Evolutionary conservation across 2,888 invertebrate genomes (phyloP), one percentile per base, ranked within the genome.

Genomic region (Argyresthia goedartella): DNA sequence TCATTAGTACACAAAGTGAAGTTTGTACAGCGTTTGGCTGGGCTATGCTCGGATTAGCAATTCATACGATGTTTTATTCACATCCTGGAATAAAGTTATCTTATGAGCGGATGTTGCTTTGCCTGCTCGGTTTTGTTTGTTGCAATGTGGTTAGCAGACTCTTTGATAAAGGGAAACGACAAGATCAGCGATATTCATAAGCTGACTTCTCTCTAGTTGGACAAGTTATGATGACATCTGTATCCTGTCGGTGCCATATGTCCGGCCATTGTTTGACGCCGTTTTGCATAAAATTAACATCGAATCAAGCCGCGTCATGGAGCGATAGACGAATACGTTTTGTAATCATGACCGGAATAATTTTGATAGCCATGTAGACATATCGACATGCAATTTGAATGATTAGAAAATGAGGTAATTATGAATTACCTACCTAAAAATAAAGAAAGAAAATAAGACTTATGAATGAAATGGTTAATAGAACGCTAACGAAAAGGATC

Each of bases 1-100:
- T 85, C 84, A 84, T 85, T 86, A 85, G 79, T 75, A 74, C 71
- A 82, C 81, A 85, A 84, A 84, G 85, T 77, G 73, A 72, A 77
- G 81, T 84, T 82, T 82, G 76, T 77, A 73, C 81, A 76, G 74
- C 74, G 81, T 81, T 85, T 80, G 79, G 79, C 81, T 73, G 77
- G 76, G 78, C 71, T 78, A 73, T 73, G 76, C 73, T 75, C 65
- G 79, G 79, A 81, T 80, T 82, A 79, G 73, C 75, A 73, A 76
- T 72, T 73, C 70, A 72, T 63, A 66, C 71, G 67, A 71, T 73
- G 77, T 71, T 80, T 73, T 80, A 73, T 76, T 72, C 50, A 71
- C 71, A 45, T 51, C 43, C 14, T 16, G 14, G 36, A 51, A 44
- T 25, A 25, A 39, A 49, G 16, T 50, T 50, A 47, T 33, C 50